Evolutionary conservation across 2,113 vertebrate species (phyloP).

Genomic region (Procapra przewalskii): DNA sequence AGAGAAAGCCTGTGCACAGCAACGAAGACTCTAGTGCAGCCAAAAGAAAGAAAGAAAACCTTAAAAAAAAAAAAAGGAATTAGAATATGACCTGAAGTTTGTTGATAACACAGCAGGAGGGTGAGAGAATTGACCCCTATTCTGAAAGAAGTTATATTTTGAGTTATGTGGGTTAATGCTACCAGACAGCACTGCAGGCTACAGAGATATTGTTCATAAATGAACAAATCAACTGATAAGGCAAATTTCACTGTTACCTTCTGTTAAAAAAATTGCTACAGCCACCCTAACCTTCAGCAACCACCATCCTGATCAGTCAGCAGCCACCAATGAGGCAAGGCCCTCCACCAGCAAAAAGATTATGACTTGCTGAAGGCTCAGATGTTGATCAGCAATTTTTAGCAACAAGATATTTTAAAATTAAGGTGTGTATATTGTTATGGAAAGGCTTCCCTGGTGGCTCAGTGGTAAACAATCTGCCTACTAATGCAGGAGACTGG

Average conservation of each 20-base stretch:
- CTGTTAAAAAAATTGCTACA: background rate
- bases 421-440: background rate
- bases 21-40: background rate
- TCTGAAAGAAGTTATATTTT: background rate
- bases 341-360: background rate
- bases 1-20: background rate
- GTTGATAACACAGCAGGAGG: background rate
- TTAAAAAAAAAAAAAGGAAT: background rate
- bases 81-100: background rate
- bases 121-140: background rate
- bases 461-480: background rate
- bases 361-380: background rate
- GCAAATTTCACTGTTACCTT: background rate
- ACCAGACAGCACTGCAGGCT: background rate
- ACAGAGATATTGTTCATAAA: background rate
- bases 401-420: background rate
- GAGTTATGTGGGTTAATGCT: background rate
- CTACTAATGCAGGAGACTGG: background rate
- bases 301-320: fast-evolving
- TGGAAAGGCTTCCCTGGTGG: background rate
- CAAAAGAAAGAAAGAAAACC: background rate
- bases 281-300: background rate
- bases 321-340: background rate
- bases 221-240: background rate
- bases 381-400: background rate